Evolutionary conservation across 2,113 vertebrate genomes (phyloP), one percentile per base, ranked within the genome.

Genomic region (Protomyctophum bolini): DNA sequence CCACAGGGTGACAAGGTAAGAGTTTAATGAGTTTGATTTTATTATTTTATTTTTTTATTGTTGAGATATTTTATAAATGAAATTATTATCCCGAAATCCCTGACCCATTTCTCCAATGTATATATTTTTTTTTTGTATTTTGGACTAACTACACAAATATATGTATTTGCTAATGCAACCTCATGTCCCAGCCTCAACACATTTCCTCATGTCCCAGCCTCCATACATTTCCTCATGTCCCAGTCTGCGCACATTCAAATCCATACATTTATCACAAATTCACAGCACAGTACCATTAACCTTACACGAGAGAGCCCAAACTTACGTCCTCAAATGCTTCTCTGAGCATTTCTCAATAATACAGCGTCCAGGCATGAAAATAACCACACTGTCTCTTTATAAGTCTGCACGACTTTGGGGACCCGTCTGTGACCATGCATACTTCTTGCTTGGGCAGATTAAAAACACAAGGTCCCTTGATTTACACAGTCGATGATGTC

Each of bases 1-100:
- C 93, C 90, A 62, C 95, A 96, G 93, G 97, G 97, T 79, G 97
- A 98, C 75, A 99, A 99, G 96, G 97, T 98, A 90, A 95, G 95
- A 69, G 81, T 75, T n/a, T 6, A 49, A 59, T 9, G 48, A 59
- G 50, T 62, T 56, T 9, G 28, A 11, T 58, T 45, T 1, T 50
- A 11, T 8, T 12, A 10, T 70, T 21, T 51, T 8, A 59, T 52
- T 74, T 21, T 21, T 21, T 21, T 21, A 21, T 21, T 21, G 21
- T 21, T 21, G 21, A 1, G 33, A 41, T 41, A 41, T 41, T 41
- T 41, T 41, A 6, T 41, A 41, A 41, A 41, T 41, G 33, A 41
- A 41, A 41, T 41, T 3, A 41, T 41, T 41, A 41, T 41, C 33
- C 33, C 33, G 33, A 41, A 41, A 41, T 41, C 33, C 33, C 33